Evolutionary conservation across 2,888 invertebrate species (phyloP), one percentile per base, ranked within the genome.

Genomic region (Oxyscelio sp.): DNA sequence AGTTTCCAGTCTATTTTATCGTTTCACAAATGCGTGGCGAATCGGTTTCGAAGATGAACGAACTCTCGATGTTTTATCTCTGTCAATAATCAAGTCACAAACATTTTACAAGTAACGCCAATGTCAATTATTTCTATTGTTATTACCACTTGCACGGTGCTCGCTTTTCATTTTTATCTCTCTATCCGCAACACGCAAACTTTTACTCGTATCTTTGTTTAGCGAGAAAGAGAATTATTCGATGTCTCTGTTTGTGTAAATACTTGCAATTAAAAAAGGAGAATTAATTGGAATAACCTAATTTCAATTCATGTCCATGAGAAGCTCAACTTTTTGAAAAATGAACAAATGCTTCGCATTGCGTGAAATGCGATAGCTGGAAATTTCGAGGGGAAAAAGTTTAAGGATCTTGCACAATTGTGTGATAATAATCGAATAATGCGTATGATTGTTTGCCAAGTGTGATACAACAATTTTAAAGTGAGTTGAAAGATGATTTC

Each of bases 381-480:
- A 24, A 8, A 31, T n/a, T 58, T n/a, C n/a, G 19, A 38, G 15
- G 17, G 43, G 4, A 43, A 40, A 40, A 40, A n/a, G 3, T n/a
- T 13, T 40, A 3, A n/a, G 2, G 40, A 40, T n/a, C 40, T 40
- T 40, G 40, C 40, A 40, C 40, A 40, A 40, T 40, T 22, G 22
- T 59, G 21, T 59, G 59, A 45, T 15, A 43, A 59, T 24, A 43
- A 43, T 34, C 11, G 22, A 59, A 59, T 59, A 59, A 59, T 59
- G 58, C 40, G 40, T 40, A 40, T 59, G 31, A 59, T 59, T 59
- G 58, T 59, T 40, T 40, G 11, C 58, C 8, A 21, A 38, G 6
- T 59, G 38, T 59, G 38, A 40, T 34, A 34, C 34, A 9, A 43
- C 15, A 59, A 31, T 15, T 13, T 34, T 3, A 40, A 19, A 38